phyloP scores from a whole-genome alignment of 2,113 vertebrate species.

The Cryptotis parvus region DNA sequence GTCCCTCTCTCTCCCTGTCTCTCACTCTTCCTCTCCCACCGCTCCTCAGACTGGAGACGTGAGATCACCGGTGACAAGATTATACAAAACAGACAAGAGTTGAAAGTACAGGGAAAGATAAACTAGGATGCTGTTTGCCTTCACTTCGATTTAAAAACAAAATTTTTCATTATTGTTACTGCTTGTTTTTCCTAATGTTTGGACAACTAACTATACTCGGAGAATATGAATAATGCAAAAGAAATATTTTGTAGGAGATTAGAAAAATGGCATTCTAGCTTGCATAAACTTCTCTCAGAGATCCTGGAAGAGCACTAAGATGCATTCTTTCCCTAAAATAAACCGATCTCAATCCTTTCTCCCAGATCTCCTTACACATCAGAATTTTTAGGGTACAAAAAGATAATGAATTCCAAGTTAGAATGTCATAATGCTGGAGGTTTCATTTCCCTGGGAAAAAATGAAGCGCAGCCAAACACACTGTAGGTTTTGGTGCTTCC shows the following conservation, averaged over 20 bases:
- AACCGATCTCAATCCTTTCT: not conserved
- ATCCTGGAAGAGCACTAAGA: not conserved
- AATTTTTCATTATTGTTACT: not conserved
- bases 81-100: not conserved
- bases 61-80: not conserved
- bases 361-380: not conserved
- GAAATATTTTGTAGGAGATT: conserved; percentile 42
- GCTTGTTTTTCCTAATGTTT: not conserved
- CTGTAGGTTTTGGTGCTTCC: conserved; percentile 15
- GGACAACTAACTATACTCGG: not conserved
- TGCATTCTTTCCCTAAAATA: not conserved
- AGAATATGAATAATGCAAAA: not conserved
- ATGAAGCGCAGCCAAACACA: not conserved
- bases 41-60: too few species aligned
- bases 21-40: not conserved
- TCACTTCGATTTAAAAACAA: conserved; percentile 12
- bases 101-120: not conserved
- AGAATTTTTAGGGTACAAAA: not conserved
- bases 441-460: conserved; percentile 33
- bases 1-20: not conserved
- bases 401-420: conserved; percentile 30
- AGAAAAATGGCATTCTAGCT: not conserved
- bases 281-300: not conserved
- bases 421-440: conserved; percentile 25
- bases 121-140: not conserved